phyloP scores from a whole-genome alignment of 2,888 invertebrate genomes.

The Clitarchus hookeri region DNA sequence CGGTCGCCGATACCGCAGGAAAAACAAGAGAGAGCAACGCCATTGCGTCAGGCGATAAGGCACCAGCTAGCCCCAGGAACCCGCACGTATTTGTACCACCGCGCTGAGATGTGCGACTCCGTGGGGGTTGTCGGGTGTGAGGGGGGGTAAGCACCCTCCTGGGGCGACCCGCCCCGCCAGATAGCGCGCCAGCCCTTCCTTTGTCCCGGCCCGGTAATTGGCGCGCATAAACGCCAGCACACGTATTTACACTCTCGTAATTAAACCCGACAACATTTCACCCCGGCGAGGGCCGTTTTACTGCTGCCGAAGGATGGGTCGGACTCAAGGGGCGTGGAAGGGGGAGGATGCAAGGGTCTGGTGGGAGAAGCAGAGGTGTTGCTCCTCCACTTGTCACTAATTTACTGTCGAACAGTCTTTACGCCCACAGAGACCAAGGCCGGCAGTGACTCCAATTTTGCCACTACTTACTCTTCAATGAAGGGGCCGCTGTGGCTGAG shows the following conservation, averaged over 20 bases:
- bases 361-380: not conserved
- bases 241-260: constrained; percentile 27
- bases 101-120: not conserved
- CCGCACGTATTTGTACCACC: not conserved
- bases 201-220: constrained; percentile 19
- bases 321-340: not conserved
- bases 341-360: not conserved
- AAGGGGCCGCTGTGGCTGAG: too few species aligned
- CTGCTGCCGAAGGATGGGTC: not conserved
- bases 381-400: not conserved
- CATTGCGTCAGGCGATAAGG: too few species aligned
- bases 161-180: not conserved
- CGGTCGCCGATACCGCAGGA: too few species aligned
- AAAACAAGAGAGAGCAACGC: too few species aligned
- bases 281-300: constrained; percentile 22
- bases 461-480: too few species aligned
- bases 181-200: not conserved
- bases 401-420: not conserved
- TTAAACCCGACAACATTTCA: constrained; percentile 25
- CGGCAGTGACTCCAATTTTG: too few species aligned
- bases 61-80: not conserved
- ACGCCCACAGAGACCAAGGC: too few species aligned
- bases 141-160: not conserved
- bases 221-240: constrained; percentile 17
- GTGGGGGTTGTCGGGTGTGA: not conserved